Evolutionary conservation across 2,113 vertebrate species (phyloP), one percentile per base, ranked within the genome.

Genomic region (Neotragus moschatus): DNA sequence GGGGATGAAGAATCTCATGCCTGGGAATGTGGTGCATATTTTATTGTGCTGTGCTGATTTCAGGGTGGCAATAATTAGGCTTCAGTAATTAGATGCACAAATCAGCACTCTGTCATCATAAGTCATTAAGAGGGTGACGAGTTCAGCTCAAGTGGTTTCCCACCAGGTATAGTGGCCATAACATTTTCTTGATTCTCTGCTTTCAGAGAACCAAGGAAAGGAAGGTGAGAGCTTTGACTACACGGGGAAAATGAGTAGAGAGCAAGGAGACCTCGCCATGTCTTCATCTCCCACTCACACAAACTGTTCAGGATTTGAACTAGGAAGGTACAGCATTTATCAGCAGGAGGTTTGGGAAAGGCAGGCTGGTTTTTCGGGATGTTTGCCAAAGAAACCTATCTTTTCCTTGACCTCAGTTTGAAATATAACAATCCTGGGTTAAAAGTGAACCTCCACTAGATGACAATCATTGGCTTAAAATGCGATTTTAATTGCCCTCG

Each of bases 11-110:
- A 30, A 58, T 56, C 66, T 63, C 23, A n/a, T 0, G 3, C 79
- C 84, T 88, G 77, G 90, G 1, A 80, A 60, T 0, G 7, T 55
- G 10, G 6, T 1, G 7, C 91, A n/a, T 60, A 88, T 97, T 98
- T 98, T 97, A 97, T 92, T 97, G 81, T 15, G 36, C 36, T 89
- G 16, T 2, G 0, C 23, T 98, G 97, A 96, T 97, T 98, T 98
- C 77, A 26, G 33, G 13, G 26, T 55, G 88, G 96, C 81, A 97
- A 92, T 97, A 97, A 98, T 98, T 91, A 96, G 45, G 85, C 85
- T 84, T 96, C 60, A 53, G 30, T 21, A 95, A 63, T 96, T 9
- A 39, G 21, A n/a, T 93, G 80, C 73, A 28, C 16, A 53, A 91
- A 84, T 92, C 98, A 97, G 73, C 45, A 60, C 63, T 92, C 28